These are phyloP conservation scores for Oncorhynchus gorbuscha DNA, from an alignment of 2,113 vertebrate species.

Conservation along the genomic window DNA sequence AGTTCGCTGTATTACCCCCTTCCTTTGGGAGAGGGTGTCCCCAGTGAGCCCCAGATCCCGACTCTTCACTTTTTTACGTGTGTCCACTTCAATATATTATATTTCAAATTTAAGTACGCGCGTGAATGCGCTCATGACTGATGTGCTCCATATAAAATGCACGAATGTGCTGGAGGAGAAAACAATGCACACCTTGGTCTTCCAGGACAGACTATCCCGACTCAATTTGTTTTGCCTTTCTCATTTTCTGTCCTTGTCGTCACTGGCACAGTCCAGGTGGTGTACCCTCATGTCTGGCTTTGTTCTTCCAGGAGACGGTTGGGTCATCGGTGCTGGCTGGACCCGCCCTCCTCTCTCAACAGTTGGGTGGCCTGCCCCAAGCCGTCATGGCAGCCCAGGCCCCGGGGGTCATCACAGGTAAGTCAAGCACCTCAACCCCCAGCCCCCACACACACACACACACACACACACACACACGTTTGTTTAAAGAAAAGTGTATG, in stretches of 20 bases:
- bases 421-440: constrained; percentile 3
- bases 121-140: no score
- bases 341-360: constrained; percentile 78
- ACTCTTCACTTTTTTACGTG: no score
- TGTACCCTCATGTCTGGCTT: constrained; percentile 48
- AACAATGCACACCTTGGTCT: no score
- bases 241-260: constrained; percentile 29
- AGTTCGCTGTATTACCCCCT: no score
- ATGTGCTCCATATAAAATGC: no score
- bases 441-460: neutral
- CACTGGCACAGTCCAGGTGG: constrained; percentile 43
- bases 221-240: no score
- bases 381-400: constrained; percentile 89
- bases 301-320: constrained; percentile 80
- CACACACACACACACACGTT: neutral
- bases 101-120: no score
- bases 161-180: no score
- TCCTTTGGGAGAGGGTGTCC: no score
- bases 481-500: neutral
- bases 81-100: no score
- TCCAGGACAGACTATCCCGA: no score
- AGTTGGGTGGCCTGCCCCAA: constrained; percentile 78
- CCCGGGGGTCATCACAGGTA: constrained; percentile 87
- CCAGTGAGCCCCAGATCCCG: no score
- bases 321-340: constrained; percentile 82